phyloP scores from a whole-genome alignment of 2,113 vertebrate genomes.

The Desmodus rotundus region DNA sequence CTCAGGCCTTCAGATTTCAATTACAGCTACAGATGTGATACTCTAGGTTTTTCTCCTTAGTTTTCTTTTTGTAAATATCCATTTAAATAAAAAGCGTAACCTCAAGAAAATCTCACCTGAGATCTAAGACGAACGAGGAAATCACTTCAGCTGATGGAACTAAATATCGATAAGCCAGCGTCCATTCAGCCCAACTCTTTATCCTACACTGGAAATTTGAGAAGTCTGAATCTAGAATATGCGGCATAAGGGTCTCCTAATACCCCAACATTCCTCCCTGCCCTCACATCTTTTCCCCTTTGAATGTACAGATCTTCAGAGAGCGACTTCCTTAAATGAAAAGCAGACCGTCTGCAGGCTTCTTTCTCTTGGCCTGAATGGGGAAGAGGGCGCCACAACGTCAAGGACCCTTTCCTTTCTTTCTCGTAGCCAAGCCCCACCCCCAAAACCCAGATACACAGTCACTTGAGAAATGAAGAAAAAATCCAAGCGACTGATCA shows the following conservation, averaged over 20 bases:
- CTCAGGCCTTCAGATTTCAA: not conserved
- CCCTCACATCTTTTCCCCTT: not conserved
- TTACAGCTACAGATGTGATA: not conserved
- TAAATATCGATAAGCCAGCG: not conserved
- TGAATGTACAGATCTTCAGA: not conserved
- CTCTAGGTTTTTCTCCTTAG: not conserved
- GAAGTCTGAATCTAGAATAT: not conserved
- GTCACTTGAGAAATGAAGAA: conserved; percentile 9
- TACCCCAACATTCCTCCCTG: not conserved
- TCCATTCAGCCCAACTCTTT: not conserved
- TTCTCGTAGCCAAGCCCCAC: not conserved
- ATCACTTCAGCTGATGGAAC: not conserved
- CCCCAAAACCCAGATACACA: not conserved
- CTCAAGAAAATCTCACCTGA: not conserved
- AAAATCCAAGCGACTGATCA: not conserved
- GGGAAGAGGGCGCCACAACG: not conserved
- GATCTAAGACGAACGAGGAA: not conserved
- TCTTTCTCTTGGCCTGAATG: not conserved
- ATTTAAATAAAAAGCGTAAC: not conserved
- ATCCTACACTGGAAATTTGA: not conserved
- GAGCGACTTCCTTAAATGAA: not conserved
- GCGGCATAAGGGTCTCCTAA: not conserved
- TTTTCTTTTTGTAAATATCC: not conserved
- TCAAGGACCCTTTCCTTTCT: not conserved
- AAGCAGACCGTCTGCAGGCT: not conserved